Evolutionary conservation across 1,140 invertebrate genomes (phyloP).

Genomic region (Trichonephila clavipes): DNA sequence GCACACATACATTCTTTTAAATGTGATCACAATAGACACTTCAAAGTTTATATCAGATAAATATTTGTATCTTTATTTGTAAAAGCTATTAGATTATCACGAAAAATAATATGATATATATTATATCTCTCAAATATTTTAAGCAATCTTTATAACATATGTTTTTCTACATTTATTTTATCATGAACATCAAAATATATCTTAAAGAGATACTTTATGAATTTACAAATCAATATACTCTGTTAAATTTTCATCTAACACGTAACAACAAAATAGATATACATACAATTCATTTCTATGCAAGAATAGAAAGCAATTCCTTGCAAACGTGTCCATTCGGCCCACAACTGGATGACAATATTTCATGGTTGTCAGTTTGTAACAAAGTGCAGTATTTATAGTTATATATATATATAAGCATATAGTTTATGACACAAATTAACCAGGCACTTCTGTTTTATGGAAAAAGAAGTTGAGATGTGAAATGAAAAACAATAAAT

Average conservation of each 20-base stretch:
- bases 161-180: background rate
- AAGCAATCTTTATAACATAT: background rate
- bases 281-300: background rate
- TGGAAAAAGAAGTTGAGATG: background rate
- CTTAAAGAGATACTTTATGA: background rate
- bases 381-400: background rate
- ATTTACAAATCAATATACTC: constrained; percentile 11
- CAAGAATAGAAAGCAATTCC: constrained; percentile 9
- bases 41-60: background rate
- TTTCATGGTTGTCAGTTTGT: background rate
- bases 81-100: background rate
- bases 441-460: constrained; percentile 22
- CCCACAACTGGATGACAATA: background rate
- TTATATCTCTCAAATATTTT: background rate
- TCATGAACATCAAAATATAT: constrained; percentile 15
- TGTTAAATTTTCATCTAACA: background rate
- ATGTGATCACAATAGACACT: background rate
- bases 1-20: background rate
- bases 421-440: constrained; percentile 11
- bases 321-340: background rate
- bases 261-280: background rate
- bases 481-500: constrained; percentile 20
- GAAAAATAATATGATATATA: constrained; percentile 13
- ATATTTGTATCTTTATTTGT: background rate
- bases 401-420: constrained; percentile 3